Evolutionary conservation across 2,113 vertebrate species (phyloP).

Genomic region (Nibea albiflora): DNA sequence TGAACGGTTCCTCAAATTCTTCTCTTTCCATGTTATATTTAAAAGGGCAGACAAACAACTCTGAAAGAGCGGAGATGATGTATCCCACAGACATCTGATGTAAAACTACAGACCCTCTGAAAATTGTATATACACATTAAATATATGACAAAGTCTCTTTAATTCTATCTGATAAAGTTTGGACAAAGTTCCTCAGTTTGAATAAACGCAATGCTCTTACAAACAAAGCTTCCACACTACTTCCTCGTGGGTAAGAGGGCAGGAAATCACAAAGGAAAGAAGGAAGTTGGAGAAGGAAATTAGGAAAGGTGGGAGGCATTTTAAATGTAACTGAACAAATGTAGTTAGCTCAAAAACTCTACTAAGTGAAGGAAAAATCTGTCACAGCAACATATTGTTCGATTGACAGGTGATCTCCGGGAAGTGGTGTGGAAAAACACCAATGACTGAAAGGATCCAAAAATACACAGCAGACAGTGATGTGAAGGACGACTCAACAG

Average conservation of each 20-base stretch:
- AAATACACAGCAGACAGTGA: slow-evolving; percentile 40
- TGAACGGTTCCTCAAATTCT: neutral
- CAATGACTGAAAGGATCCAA: slow-evolving; percentile 30
- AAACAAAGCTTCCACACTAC: neutral
- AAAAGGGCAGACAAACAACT: neutral
- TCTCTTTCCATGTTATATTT: neutral
- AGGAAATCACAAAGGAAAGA: neutral
- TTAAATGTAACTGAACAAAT: slow-evolving; percentile 13
- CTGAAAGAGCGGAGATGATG: too few relatives aligned
- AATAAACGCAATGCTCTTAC: neutral
- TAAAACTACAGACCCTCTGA: neutral
- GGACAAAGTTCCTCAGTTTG: neutral
- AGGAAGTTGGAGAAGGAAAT: neutral
- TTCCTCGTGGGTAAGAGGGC: neutral
- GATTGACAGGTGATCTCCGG: slow-evolving; percentile 34
- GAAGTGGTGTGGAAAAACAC: slow-evolving; percentile 22
- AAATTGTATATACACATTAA: neutral
- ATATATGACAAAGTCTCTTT: neutral
- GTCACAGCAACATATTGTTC: slow-evolving; percentile 10
- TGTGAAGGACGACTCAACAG: slow-evolving; percentile 22
- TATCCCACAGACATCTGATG: neutral
- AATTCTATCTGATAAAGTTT: neutral
- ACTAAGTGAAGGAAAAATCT: slow-evolving; percentile 13
- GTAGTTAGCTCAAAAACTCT: neutral
- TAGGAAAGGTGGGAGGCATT: neutral